phyloP scores from a whole-genome alignment of 2,888 invertebrate genomes.

The Phyllotreta striolata region DNA sequence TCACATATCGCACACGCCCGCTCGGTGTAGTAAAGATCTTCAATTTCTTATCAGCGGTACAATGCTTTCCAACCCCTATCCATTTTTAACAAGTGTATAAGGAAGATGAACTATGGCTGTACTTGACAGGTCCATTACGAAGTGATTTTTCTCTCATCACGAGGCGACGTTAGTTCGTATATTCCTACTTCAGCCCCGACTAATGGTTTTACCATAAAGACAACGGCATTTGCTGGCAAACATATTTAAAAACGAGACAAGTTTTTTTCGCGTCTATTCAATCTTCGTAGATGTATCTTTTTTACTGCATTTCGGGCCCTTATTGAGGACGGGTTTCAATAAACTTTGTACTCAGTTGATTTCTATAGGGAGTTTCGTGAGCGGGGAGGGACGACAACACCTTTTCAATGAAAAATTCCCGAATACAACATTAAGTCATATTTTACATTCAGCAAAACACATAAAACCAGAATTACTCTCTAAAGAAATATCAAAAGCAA shows the following conservation, averaged over 20 bases:
- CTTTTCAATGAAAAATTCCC: constrained; percentile 12
- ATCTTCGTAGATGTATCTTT: neutral
- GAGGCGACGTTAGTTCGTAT: neutral
- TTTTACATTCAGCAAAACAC: constrained; percentile 19
- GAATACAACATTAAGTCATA: constrained; percentile 18
- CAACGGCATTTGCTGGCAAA: no score
- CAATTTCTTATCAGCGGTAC: constrained; percentile 28
- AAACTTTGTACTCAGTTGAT: constrained; percentile 14
- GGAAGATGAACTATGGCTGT: constrained; percentile 33
- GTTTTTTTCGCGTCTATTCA: no score
- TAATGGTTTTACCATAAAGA: no score
- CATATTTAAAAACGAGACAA: no score
- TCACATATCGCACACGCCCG: neutral
- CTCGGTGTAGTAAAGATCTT: constrained; percentile 8
- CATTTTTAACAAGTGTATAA: constrained; percentile 27
- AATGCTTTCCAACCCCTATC: constrained; percentile 26
- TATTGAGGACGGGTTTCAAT: neutral
- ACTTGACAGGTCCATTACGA: constrained; percentile 40
- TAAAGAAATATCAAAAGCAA: constrained; percentile 27
- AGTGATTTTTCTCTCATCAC: constrained; percentile 24
- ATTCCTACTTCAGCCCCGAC: no score
- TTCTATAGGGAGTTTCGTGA: neutral
- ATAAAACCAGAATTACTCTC: constrained; percentile 30
- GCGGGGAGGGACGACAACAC: neutral
- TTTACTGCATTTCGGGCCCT: neutral